These are phyloP conservation scores for Odontomyia ornata DNA, from an alignment of 2,888 invertebrate species.

Conservation along the genomic window DNA sequence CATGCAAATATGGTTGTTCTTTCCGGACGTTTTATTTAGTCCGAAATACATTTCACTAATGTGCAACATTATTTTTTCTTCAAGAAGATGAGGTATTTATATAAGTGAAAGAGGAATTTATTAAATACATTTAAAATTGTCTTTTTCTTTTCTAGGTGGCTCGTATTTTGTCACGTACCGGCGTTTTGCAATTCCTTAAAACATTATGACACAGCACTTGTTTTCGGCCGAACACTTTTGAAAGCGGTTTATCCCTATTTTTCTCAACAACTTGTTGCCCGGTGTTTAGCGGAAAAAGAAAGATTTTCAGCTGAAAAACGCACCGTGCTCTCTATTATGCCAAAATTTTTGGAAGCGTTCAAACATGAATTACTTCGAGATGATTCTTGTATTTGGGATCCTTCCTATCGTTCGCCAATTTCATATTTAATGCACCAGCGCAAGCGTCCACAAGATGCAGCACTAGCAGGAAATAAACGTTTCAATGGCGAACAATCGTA, in stretches of 20 bases:
- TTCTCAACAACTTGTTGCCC: slow-evolving; percentile 87
- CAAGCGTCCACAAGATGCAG: slow-evolving; percentile 60
- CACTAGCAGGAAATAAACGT: slow-evolving; percentile 54
- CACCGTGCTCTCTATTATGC: slow-evolving; percentile 87
- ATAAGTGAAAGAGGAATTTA: too few relatives aligned
- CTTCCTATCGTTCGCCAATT: slow-evolving; percentile 75
- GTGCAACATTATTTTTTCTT: too few relatives aligned
- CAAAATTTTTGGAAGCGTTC: slow-evolving; percentile 87
- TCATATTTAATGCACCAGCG: slow-evolving; percentile 61
- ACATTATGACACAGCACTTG: slow-evolving; percentile 88
- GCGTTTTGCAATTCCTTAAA: slow-evolving; percentile 93
- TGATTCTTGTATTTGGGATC: slow-evolving; percentile 93
- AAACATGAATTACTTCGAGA: slow-evolving; percentile 88
- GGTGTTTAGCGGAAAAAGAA: slow-evolving; percentile 88
- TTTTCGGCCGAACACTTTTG: slow-evolving; percentile 88
- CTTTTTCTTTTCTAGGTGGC: slow-evolving; percentile 73
- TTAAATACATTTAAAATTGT: too few relatives aligned
- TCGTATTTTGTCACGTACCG: slow-evolving; percentile 95
- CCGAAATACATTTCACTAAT: too few relatives aligned
- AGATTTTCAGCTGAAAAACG: slow-evolving; percentile 86
- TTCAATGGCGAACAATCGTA: slow-evolving; percentile 39
- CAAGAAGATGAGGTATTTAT: too few relatives aligned
- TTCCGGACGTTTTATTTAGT: too few relatives aligned
- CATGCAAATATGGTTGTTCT: too few relatives aligned
- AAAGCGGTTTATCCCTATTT: slow-evolving; percentile 84